Conservation (phyloP, 2,888 invertebrate species). For the Nephrotoma guestfalica region DNA sequence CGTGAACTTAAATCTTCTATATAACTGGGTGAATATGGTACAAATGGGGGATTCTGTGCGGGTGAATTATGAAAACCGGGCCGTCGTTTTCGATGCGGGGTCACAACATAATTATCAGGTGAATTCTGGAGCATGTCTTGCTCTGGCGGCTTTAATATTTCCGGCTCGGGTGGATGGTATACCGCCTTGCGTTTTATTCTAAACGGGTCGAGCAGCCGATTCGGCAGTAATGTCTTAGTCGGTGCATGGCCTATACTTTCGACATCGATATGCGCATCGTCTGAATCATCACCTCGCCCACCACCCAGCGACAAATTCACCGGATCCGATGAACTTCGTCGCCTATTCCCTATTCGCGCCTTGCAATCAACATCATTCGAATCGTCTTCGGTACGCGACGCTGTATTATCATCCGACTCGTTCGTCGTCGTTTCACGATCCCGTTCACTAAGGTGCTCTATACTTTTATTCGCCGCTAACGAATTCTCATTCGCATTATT, state of each 20-base stretch:
- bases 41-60: constrained; percentile 75
- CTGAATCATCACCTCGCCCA: constrained; percentile 42
- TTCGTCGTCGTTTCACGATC: constrained; percentile 22
- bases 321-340: constrained; percentile 64
- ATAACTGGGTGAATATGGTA: constrained; percentile 64
- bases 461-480: not conserved
- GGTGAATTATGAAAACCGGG: constrained; percentile 80
- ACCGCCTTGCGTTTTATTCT: constrained; percentile 41
- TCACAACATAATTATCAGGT: constrained; percentile 73
- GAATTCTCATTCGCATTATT: not conserved
- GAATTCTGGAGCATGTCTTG: constrained; percentile 56
- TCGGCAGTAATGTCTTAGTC: constrained; percentile 25
- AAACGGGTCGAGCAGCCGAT: constrained; percentile 32
- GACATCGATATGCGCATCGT: constrained; percentile 38
- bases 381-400: constrained; percentile 24
- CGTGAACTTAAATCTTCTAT: constrained; percentile 56
- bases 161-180: constrained; percentile 52
- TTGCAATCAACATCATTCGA: constrained; percentile 31
- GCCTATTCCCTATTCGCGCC: constrained; percentile 36
- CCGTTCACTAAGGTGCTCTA: not conserved
- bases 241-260: constrained; percentile 36
- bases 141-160: constrained; percentile 41
- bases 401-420: not conserved
- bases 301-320: constrained; percentile 57
- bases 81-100: constrained; percentile 71